Evolutionary conservation across 2,797 vertebrate genomes (phyloP).

Genomic region (Rhynchotus rufescens): DNA sequence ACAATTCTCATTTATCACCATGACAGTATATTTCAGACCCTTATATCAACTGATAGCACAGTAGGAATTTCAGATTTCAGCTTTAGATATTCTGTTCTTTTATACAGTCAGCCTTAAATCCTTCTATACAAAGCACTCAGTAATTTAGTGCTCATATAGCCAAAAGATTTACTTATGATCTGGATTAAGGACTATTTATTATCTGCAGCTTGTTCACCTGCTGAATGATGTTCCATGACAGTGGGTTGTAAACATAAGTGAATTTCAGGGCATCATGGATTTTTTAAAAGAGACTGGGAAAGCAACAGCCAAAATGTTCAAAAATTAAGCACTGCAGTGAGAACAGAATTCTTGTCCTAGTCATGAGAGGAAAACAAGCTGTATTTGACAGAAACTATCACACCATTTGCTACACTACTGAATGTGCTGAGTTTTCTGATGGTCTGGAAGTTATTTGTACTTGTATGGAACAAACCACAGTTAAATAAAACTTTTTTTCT

Average conservation of each 20-base stretch:
- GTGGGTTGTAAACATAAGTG: not conserved
- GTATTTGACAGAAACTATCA: not conserved
- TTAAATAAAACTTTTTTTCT: not conserved
- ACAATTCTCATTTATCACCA: not conserved
- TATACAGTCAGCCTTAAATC: not conserved
- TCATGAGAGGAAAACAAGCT: not conserved
- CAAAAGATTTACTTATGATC: not conserved
- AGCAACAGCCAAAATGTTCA: not conserved
- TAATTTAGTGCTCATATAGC: not conserved
- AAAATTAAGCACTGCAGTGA: not conserved
- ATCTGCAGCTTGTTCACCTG: not conserved
- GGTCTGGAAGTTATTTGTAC: not conserved
- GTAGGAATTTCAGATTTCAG: not conserved
- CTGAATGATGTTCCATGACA: fast-evolving
- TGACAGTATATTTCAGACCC: not conserved
- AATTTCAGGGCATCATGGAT: not conserved
- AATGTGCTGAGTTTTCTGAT: not conserved
- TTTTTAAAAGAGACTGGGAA: not conserved
- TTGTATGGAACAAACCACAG: not conserved
- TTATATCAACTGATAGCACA: not conserved
- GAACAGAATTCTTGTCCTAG: not conserved
- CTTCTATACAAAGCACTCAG: not conserved
- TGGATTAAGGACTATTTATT: not conserved
- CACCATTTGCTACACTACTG: not conserved
- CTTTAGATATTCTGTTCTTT: not conserved